These are phyloP conservation scores for Saimiri boliviensis DNA, from an alignment of 2,113 vertebrate species.

Conservation along the genomic window DNA sequence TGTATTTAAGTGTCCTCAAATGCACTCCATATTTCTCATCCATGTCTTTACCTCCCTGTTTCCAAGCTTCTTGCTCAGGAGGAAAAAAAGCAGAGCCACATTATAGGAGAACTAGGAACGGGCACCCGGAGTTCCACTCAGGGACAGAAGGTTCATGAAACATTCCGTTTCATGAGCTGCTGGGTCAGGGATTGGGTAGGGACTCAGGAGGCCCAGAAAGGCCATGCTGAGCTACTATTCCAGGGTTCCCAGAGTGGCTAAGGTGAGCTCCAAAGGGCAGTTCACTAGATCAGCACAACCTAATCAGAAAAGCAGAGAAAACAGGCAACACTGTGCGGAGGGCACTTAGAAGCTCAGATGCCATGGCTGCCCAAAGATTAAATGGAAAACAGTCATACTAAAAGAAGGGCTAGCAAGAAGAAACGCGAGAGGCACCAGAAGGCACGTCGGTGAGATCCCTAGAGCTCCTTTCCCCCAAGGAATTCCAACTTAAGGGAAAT, in stretches of 20 bases:
- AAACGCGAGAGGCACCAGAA: neutral
- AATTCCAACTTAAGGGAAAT: neutral
- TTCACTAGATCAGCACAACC: neutral
- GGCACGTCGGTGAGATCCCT: neutral
- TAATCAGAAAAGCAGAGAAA: neutral
- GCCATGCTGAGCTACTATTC: neutral
- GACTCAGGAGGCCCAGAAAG: neutral
- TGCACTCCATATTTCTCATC: conserved; percentile 55
- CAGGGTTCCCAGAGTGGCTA: neutral
- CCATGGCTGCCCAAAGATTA: neutral
- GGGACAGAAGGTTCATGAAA: neutral
- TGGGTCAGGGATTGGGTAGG: neutral
- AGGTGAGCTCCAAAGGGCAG: neutral
- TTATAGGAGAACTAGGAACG: neutral
- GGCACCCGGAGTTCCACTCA: no score
- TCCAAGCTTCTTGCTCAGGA: conserved; percentile 68
- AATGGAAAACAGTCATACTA: neutral
- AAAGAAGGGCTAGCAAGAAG: neutral
- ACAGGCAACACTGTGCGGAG: neutral
- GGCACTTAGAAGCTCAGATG: neutral
- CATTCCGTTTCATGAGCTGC: neutral
- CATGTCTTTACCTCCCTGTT: neutral
- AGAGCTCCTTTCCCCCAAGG: neutral
- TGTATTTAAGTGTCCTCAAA: conserved; percentile 70
- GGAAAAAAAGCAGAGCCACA: neutral